Conservation (phyloP, 23 tunicate genomes). For the Trididemnum clinides region DNA sequence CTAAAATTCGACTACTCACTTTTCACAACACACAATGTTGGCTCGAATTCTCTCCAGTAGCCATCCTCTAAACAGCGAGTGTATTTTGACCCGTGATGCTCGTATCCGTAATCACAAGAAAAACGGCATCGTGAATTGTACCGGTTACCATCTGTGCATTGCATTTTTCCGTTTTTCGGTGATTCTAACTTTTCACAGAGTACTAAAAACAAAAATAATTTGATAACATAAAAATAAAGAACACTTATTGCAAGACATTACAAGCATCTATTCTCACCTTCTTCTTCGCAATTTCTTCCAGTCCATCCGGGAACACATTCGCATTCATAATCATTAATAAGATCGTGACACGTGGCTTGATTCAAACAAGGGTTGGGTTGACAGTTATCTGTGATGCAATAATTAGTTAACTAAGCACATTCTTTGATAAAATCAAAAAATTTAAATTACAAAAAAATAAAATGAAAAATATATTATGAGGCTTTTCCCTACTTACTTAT, state of each 20-base stretch:
- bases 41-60: slow-evolving; percentile 51
- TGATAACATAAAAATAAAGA: background rate
- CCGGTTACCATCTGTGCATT: slow-evolving; percentile 52
- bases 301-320: slow-evolving; percentile 51
- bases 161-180: slow-evolving; percentile 60
- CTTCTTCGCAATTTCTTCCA: slow-evolving; percentile 45
- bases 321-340: slow-evolving; percentile 48
- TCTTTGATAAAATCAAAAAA: too few species aligned
- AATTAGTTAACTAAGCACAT: too few species aligned
- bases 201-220: slow-evolving; percentile 2
- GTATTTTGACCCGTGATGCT: slow-evolving; percentile 50
- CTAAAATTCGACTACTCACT: slow-evolving; percentile 6
- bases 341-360: slow-evolving; percentile 51
- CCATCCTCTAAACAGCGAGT: slow-evolving; percentile 52
- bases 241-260: background rate
- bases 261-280: slow-evolving; percentile 1
- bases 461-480: too few species aligned
- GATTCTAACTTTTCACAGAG: slow-evolving; percentile 28
- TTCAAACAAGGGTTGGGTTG: slow-evolving; percentile 63
- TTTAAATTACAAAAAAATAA: too few species aligned
- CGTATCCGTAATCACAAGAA: slow-evolving; percentile 45
- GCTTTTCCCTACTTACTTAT: background rate
- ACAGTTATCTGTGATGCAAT: slow-evolving; percentile 70
- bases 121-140: slow-evolving; percentile 52
- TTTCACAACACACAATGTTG: slow-evolving; percentile 50